Percentiles rank a stretch among this genome's conserved stretches.
Conservation (phyloP, 2,888 invertebrate genomes). For the Rotaria macrura region DNA sequence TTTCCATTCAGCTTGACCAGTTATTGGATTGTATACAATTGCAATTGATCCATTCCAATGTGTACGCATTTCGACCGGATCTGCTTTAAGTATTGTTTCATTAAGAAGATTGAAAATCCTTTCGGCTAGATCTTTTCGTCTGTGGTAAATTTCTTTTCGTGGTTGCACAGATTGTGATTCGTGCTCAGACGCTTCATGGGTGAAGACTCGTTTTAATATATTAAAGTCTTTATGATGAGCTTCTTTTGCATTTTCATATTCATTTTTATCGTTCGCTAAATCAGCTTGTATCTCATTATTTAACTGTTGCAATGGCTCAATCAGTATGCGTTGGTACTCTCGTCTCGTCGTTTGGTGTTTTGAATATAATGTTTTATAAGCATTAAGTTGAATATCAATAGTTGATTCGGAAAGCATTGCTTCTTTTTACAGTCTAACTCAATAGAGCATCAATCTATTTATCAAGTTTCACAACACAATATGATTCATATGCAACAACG, state of each 20-base stretch:
- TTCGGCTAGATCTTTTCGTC: neutral
- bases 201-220: neutral
- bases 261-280: neutral
- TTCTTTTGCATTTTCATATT: neutral
- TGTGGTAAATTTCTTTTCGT: neutral
- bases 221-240: neutral
- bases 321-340: neutral
- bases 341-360: neutral
- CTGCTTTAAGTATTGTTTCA: neutral
- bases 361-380: neutral
- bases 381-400: neutral
- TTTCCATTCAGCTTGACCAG: neutral
- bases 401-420: neutral
- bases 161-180: neutral
- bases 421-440: neutral
- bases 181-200: neutral
- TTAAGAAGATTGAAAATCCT: neutral
- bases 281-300: neutral
- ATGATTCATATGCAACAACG: too few species aligned
- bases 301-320: neutral
- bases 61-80: neutral
- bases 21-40: neutral
- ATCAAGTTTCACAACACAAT: neutral
- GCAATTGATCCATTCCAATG: constrained; percentile 4
- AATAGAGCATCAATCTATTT: neutral